A percentile compares a stretch with the other conserved stretches of the same genome.
phyloP scores from a whole-genome alignment of 2,888 invertebrate genomes.

The Drosophila suboccidentalis region DNA sequence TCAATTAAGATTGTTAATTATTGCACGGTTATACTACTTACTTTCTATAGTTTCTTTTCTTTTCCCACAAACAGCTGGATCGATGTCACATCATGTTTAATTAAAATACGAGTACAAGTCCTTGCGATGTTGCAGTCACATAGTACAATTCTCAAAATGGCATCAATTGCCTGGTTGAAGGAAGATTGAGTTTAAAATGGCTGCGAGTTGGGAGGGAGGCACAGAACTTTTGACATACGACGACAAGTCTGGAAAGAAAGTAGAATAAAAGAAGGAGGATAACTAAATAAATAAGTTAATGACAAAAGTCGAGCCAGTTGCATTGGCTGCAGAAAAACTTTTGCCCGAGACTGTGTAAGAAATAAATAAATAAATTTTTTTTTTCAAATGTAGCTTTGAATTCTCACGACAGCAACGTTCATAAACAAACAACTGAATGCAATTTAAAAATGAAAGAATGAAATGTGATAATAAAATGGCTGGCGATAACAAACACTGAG shows the following conservation, averaged over 20 bases:
- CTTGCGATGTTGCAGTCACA: conserved; percentile 18
- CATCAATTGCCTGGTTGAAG: conserved; percentile 50
- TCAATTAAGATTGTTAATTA: conserved; percentile 4
- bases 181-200: not conserved
- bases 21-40: not conserved
- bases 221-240: conserved; percentile 59
- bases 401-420: conserved; percentile 73
- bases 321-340: conserved; percentile 47
- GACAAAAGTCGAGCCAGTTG: conserved; percentile 37
- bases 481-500: conserved; percentile 41
- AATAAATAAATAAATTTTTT: conserved; percentile 78
- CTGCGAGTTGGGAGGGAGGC: not conserved
- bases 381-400: conserved; percentile 71
- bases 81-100: conserved; percentile 39
- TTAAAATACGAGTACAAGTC: conserved; percentile 51
- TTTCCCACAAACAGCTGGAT: conserved; percentile 12
- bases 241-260: conserved; percentile 41
- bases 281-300: conserved; percentile 73
- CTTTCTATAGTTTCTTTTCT: not conserved
- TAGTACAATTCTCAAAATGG: conserved; percentile 9
- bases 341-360: conserved; percentile 52
- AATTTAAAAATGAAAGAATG: conserved; percentile 63
- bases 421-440: conserved; percentile 72
- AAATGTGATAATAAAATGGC: conserved; percentile 59
- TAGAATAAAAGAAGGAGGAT: conserved; percentile 44